These are phyloP conservation scores for Busseola fusca DNA, from an alignment of 2,888 invertebrate species.

Conservation along the genomic window DNA sequence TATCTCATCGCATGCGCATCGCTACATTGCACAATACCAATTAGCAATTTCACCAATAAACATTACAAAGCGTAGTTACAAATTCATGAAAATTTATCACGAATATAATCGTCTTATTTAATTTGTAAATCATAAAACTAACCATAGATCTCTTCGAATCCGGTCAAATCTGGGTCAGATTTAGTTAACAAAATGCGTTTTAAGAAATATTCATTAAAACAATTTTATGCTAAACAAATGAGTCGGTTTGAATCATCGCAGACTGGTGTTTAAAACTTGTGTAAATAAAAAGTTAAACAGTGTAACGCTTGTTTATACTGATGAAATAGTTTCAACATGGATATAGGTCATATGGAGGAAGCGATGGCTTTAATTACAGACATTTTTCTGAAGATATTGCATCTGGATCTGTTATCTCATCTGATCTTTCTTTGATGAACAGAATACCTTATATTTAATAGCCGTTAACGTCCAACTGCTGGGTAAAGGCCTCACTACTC, in stretches of 20 bases:
- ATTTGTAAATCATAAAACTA: slow-evolving; percentile 11
- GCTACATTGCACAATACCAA: background rate
- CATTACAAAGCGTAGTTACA: background rate
- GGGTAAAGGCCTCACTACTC: too few relatives aligned
- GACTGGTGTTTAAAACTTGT: slow-evolving; percentile 5
- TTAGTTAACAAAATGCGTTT: slow-evolving; percentile 6
- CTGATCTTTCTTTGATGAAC: background rate
- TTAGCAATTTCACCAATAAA: too few relatives aligned
- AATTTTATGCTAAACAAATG: slow-evolving; percentile 36
- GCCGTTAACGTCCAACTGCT: too few relatives aligned
- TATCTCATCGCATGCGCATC: too few relatives aligned
- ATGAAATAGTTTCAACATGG: slow-evolving; percentile 25
- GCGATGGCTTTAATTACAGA: background rate
- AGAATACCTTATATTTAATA: too few relatives aligned
- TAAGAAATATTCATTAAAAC: slow-evolving; percentile 1
- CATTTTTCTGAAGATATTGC: background rate
- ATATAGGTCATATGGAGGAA: slow-evolving; percentile 36
- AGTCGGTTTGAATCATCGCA: slow-evolving; percentile 28
- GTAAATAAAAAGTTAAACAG: slow-evolving; percentile 14
- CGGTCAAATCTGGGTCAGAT: slow-evolving; percentile 35
- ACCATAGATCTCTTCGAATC: slow-evolving; percentile 13
- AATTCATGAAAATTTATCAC: slow-evolving; percentile 3
- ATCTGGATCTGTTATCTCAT: background rate
- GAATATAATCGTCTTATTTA: slow-evolving; percentile 10
- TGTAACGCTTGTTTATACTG: slow-evolving; percentile 20